A percentile compares a stretch with the other conserved stretches of the same genome.
These are phyloP conservation scores for Spermophilus dauricus DNA, from an alignment of 2,113 vertebrate species.

Conservation along the genomic window DNA sequence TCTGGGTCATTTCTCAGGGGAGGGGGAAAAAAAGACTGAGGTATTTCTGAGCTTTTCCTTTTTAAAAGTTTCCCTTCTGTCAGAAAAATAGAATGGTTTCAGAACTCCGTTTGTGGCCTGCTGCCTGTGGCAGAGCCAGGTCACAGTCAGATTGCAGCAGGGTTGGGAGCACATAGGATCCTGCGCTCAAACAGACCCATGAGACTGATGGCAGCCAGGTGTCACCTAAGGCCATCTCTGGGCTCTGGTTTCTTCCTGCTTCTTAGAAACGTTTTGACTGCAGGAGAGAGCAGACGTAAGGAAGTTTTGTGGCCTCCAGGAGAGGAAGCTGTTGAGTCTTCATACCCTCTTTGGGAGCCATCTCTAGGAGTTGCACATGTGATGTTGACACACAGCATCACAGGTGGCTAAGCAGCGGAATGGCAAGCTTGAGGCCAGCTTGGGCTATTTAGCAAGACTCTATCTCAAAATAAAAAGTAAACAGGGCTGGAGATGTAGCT, in stretches of 20 bases:
- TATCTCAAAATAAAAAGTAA: too few relatives aligned
- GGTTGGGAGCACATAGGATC: too few relatives aligned
- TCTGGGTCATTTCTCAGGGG: conserved; percentile 78
- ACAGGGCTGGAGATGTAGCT: too few relatives aligned
- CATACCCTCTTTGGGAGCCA: rapidly evolving
- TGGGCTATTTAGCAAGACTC: too few relatives aligned
- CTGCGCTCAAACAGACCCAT: too few relatives aligned
- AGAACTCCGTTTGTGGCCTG: conserved; percentile 53
- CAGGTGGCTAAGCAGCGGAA: too few relatives aligned
- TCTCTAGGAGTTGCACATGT: neutral
- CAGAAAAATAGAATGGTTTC: conserved; percentile 56
- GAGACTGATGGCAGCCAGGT: neutral
- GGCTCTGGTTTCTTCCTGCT: conserved; percentile 59
- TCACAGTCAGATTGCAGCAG: neutral
- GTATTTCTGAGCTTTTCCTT: neutral
- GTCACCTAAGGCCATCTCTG: conserved; percentile 58
- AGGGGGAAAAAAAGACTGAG: conserved; percentile 57
- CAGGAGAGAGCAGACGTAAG: conserved; percentile 57
- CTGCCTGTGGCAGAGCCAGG: neutral
- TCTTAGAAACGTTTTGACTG: conserved; percentile 76
- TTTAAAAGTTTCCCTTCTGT: conserved; percentile 9
- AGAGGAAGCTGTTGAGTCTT: neutral
- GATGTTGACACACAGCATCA: neutral
- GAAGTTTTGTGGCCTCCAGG: neutral
- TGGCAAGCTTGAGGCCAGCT: too few relatives aligned